Base-by-base conservation (phyloP, 2,113 vertebrate species). In the Numenius arquata region DNA sequence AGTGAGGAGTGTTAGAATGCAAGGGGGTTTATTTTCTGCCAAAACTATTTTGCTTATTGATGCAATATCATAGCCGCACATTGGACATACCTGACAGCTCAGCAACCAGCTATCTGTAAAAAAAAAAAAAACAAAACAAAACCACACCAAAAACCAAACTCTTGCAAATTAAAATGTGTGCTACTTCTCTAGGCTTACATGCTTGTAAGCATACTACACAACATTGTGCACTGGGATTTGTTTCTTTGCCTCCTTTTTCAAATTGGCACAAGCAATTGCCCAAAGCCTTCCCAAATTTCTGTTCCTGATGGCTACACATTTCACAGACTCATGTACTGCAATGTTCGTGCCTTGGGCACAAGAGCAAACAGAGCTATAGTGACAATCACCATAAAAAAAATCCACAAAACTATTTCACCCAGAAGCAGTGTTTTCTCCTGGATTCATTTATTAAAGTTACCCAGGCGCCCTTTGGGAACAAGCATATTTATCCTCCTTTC, bases 21-120 rank as follows among this genome's bases (percentile, higher is more conserved):
- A n/a, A n/a, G n/a, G n/a, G n/a, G n/a, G n/a, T n/a, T n/a, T n/a
- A n/a, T n/a, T n/a, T n/a, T n/a, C n/a, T n/a, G n/a, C n/a, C n/a
- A n/a, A n/a, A n/a, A n/a, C n/a, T n/a, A n/a, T n/a, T n/a, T n/a
- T n/a, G n/a, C n/a, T n/a, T n/a, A n/a, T n/a, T n/a, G n/a, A n/a
- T n/a, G 98, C 94, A 96, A 98, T 97, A 95, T 98, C 97, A 62
- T 93, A 98, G 94, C 97, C 98, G 45, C 98, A 98, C 95, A 98
- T 97, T 82, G 98, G 98, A 95, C 97, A 98, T 85, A 98, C 98
- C 55, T 97, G 94, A 73, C 74, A 97, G 15, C 97, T 97, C 95
- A 98, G 94, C 81, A 99, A 97, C 95, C 97, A 99, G 18, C 94
- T 98, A 67, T 97, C 97, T 76, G 12, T 47, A 50, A 73, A 83